Base-by-base conservation (phyloP, 2,113 vertebrate genomes). In the Pygoscelis antarcticus region DNA sequence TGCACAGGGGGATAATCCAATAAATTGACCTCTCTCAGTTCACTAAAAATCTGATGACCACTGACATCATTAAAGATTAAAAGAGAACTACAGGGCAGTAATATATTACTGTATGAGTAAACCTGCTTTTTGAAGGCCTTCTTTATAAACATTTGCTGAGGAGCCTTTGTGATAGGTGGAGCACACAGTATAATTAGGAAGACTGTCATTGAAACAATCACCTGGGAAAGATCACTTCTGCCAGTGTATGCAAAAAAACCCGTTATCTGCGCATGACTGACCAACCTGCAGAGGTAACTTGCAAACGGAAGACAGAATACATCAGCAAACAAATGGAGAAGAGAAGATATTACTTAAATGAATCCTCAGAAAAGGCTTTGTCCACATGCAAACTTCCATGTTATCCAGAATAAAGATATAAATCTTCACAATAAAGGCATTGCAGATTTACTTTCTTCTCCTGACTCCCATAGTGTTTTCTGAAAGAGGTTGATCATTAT, bases 31-130 rank as follows among this genome's bases (percentile, higher is more conserved):
- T 94, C 80, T 87, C 69, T 68, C 80, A 27, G 42, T 91, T 89
- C 95, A 90, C 46, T 94, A 87, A 78, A 78, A 96, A 95, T 90
- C 89, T 97, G 89, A 95, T 87, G 90, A 92, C 51, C 22, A 55
- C 52, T 89, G 86, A 90, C 92, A 94, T 90, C 51, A 81, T 30
- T 79, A 88, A 72, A 95, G 86, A 92, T 96, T 89, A 94, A 78
- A 90, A 75, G 69, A 95, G 68, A 94, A 91, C 89, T 87, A 92
- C 60, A 87, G 65, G 54, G 83, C 34, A 91, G 83, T 42, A 91
- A 89, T 89, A 68, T 81, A 91, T 94, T 82, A 82, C 34, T 66
- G 52, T 87, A 84, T 62, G 57, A 90, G 55, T 25, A 90, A 93
- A 94, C 69, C 87, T 92, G 83, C 85, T 94, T 90, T 92, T 83